phyloP scores from a whole-genome alignment of 2,888 invertebrate genomes.

The Baccha elongata region DNA sequence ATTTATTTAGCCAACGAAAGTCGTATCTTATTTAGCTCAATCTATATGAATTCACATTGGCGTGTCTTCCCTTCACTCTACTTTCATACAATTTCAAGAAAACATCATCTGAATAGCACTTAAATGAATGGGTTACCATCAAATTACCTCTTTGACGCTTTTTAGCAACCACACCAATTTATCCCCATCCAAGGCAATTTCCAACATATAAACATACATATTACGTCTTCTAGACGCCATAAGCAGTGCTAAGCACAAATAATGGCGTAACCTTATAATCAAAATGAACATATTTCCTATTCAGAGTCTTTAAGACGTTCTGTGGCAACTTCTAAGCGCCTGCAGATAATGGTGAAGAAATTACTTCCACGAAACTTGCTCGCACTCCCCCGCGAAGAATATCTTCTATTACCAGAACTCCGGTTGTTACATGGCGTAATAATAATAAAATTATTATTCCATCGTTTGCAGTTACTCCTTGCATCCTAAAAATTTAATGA shows the following conservation, averaged over 20 bases:
- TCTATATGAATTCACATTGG: too few relatives aligned
- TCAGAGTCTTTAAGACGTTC: constrained; percentile 37
- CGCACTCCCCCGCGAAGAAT: constrained; percentile 4
- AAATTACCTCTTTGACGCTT: constrained; percentile 24
- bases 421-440: constrained; percentile 35
- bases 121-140: constrained; percentile 17
- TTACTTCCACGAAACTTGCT: constrained; percentile 44
- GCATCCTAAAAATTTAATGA: constrained; percentile 69
- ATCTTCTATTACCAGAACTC: constrained; percentile 3
- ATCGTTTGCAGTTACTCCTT: constrained; percentile 46
- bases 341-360: constrained; percentile 51
- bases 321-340: constrained; percentile 40
- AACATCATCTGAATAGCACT: neutral
- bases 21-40: too few relatives aligned
- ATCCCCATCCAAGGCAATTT: constrained; percentile 25
- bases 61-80: too few relatives aligned
- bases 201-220: neutral
- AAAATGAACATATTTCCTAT: constrained; percentile 54
- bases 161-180: constrained; percentile 31
- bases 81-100: neutral
- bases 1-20: too few relatives aligned
- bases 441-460: constrained; percentile 66
- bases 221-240: constrained; percentile 3
- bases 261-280: constrained; percentile 37
- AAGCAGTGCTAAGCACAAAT: constrained; percentile 43